Percentiles rank a stretch among this genome's conserved stretches.
Conservation (phyloP, 2,888 invertebrate genomes). For the Oithona nana region DNA sequence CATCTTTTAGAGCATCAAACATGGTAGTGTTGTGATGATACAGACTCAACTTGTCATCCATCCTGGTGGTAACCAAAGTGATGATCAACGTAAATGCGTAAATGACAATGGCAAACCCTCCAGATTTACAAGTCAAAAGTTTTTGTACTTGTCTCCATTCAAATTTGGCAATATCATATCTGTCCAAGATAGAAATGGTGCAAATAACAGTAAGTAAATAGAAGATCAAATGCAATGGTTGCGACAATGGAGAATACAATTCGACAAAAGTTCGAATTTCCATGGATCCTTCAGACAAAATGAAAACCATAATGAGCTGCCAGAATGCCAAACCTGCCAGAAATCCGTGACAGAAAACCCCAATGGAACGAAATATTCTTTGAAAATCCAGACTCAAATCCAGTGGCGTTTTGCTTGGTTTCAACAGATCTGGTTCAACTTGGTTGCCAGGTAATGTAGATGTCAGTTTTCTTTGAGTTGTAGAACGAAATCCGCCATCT, state of each 20-base stretch:
- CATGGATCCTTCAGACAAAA: neutral
- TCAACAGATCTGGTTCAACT: neutral
- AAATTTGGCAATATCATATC: slow-evolving; percentile 10
- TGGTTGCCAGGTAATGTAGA: neutral
- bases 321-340: slow-evolving; percentile 12
- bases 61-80: neutral
- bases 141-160: neutral
- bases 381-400: slow-evolving; percentile 1
- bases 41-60: slow-evolving; percentile 12
- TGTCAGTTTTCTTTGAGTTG: neutral
- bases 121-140: slow-evolving; percentile 6
- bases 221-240: slow-evolving; percentile 10
- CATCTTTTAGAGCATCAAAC: neutral
- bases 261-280: neutral
- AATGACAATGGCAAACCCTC: slow-evolving; percentile 5
- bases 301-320: slow-evolving; percentile 5
- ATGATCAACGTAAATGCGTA: slow-evolving; percentile 9
- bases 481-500: neutral
- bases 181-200: slow-evolving; percentile 13
- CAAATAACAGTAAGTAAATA: slow-evolving; percentile 12
- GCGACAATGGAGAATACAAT: slow-evolving; percentile 11
- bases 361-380: slow-evolving; percentile 1
- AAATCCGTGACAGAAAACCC: slow-evolving; percentile 12
- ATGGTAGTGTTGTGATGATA: slow-evolving; percentile 6
- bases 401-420: neutral